Percentiles rank a stretch among this genome's conserved stretches.
Conservation (phyloP, 1,140 invertebrate genomes). For the Helicoverpa armigera region DNA sequence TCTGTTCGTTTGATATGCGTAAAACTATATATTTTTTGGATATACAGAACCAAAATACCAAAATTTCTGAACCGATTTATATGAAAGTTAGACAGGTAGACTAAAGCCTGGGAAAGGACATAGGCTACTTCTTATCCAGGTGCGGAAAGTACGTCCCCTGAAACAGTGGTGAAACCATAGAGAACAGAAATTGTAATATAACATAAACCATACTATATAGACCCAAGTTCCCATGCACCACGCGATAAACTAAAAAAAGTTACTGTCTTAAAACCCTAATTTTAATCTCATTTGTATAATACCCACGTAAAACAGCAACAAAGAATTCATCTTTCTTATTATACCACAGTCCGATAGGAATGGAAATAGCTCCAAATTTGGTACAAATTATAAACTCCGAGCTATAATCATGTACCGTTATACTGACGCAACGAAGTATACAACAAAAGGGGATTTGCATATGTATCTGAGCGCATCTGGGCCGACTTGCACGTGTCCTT, state of each 20-base stretch:
- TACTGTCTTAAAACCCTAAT: not conserved
- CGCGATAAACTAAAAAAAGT: not conserved
- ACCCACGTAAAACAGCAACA: not conserved
- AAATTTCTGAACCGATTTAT: no score
- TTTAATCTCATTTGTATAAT: not conserved
- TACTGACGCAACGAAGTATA: conserved; percentile 70
- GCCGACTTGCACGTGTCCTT: conserved; percentile 72
- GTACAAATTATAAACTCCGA: conserved; percentile 23
- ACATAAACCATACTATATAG: no score
- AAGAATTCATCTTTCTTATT: not conserved
- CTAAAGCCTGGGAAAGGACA: no score
- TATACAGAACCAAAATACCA: not conserved
- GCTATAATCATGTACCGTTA: conserved; percentile 66
- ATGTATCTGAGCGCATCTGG: conserved; percentile 73
- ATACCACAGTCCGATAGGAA: not conserved
- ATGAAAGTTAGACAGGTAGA: no score
- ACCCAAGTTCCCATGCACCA: no score
- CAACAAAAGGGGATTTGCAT: conserved; percentile 80
- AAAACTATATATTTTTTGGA: not conserved
- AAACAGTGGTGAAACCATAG: no score
- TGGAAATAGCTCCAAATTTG: conserved; percentile 21
- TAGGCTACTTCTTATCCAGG: no score
- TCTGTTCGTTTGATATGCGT: not conserved
- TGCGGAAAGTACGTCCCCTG: no score
- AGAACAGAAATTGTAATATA: no score